Base-by-base conservation (phyloP, 2,888 invertebrate genomes). In the Brenthis hecate region DNA sequence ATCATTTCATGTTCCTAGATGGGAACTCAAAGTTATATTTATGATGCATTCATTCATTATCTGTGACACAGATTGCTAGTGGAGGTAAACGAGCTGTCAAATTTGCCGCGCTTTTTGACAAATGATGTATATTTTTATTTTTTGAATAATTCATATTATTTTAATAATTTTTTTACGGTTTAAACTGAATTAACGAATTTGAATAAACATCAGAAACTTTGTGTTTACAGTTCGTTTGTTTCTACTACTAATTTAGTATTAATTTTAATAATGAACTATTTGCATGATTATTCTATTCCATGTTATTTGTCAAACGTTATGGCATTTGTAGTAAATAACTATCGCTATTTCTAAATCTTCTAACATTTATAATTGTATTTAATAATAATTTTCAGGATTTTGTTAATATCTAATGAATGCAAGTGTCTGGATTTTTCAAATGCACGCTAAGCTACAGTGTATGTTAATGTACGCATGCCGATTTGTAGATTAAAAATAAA, bases 231-330 rank as follows among this genome's bases (percentile, higher is more conserved):
- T 11, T 43, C 36, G 36, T 43, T 43, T 43, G 36, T 43, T 43
- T 43, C 36, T 11, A 43, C 11, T 43, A 43, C 11, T 43, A 43
- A 43, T 43, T 43, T 8, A 43, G 1, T 43, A 2, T 43, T 43
- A 11, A 2, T 43, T 43, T 11, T 43, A 43, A 8, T 43, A 43
- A 36, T 43, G 11, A 43, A 43, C 36, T 43, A 43, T 43, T 43
- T 51, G 60, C 60, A 61, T 51, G 60, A 28, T 60, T 60, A 58
- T 6, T 58, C 58, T 48, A 50, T 60, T 36, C 36, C 11, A 43
- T 43, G 62, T 36, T 54, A 11, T 36, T 32, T 63, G 62, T 63
- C 36, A 43, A 36, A 61, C 36, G 14, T 54, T 19, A 54, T 16
- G 19, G 54, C 43, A 62, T 62, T 53, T 14, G 16, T 53, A 53